phyloP scores from a whole-genome alignment of 2,888 invertebrate species.

The Atethmia centrago region DNA sequence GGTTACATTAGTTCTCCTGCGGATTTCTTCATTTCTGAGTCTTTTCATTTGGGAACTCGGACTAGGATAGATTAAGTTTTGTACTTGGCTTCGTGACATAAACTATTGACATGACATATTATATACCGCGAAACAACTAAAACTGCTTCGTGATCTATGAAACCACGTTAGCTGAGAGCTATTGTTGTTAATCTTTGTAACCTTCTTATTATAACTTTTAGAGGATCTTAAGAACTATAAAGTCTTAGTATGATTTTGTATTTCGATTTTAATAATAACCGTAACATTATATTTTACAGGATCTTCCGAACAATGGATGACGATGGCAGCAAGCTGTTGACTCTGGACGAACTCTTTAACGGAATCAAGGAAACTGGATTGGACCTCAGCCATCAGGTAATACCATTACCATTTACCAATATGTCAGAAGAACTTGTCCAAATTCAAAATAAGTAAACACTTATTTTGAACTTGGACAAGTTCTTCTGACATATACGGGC shows the following conservation, averaged over 20 bases:
- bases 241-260: too few species aligned
- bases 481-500: too few species aligned
- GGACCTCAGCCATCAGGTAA: slow-evolving; percentile 91
- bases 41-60: neutral
- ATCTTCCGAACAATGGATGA: slow-evolving; percentile 98
- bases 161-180: too few species aligned
- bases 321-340: slow-evolving; percentile 95
- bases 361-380: slow-evolving; percentile 95
- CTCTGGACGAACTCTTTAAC: slow-evolving; percentile 94
- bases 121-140: neutral
- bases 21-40: too few species aligned
- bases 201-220: neutral
- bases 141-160: neutral
- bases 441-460: neutral
- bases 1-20: too few species aligned
- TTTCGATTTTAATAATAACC: neutral
- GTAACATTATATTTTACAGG: slow-evolving; percentile 82
- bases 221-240: too few species aligned
- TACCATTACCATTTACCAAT: too few species aligned
- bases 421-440: too few species aligned
- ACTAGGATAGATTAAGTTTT: too few species aligned
- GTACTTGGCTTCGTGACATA: neutral
- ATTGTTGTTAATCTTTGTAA: neutral
- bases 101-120: neutral
- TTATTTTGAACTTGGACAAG: too few species aligned